phyloP scores from a whole-genome alignment of 2,888 invertebrate genomes.

The Tipula helvola region DNA sequence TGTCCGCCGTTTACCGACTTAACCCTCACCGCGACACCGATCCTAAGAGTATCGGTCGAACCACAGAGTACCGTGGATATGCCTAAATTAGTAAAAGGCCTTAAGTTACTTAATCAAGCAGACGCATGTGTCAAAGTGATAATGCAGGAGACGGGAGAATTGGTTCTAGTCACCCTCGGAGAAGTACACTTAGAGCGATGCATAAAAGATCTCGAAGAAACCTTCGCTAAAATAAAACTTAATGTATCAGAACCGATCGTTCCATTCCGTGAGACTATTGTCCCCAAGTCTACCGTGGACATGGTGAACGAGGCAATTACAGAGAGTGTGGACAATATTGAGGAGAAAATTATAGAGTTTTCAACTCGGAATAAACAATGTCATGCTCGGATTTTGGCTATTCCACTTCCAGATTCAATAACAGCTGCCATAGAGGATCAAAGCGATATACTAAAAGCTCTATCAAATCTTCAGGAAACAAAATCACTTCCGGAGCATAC shows the following conservation, averaged over 20 bases:
- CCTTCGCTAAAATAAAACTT: slow-evolving; percentile 76
- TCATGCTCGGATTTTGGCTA: slow-evolving; percentile 58
- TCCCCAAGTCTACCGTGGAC: slow-evolving; percentile 64
- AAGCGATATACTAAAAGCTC: slow-evolving; percentile 47
- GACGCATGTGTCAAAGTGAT: slow-evolving; percentile 87
- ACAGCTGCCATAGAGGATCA: slow-evolving; percentile 60
- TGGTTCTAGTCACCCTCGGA: slow-evolving; percentile 88
- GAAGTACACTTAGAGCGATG: slow-evolving; percentile 96
- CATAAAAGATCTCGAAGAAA: slow-evolving; percentile 72
- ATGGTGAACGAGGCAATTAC: slow-evolving; percentile 79
- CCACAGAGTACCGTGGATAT: slow-evolving; percentile 71
- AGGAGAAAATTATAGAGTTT: slow-evolving; percentile 43
- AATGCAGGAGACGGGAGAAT: slow-evolving; percentile 88
- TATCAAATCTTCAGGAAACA: slow-evolving; percentile 22
- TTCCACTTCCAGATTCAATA: slow-evolving; percentile 60
- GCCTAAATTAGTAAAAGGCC: slow-evolving; percentile 55
- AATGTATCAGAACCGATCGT: slow-evolving; percentile 92
- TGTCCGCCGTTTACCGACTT: slow-evolving; percentile 84
- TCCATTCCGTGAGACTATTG: slow-evolving; percentile 87
- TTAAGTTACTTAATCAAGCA: slow-evolving; percentile 74
- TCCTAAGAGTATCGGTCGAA: slow-evolving; percentile 87
- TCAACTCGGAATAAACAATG: slow-evolving; percentile 61
- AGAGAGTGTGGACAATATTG: slow-evolving; percentile 39
- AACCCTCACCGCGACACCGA: slow-evolving; percentile 65
- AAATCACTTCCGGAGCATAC: slow-evolving; percentile 23